Base-by-base conservation (phyloP, 2,113 vertebrate species). In the Sinocyclocheilus anophthalmus region DNA sequence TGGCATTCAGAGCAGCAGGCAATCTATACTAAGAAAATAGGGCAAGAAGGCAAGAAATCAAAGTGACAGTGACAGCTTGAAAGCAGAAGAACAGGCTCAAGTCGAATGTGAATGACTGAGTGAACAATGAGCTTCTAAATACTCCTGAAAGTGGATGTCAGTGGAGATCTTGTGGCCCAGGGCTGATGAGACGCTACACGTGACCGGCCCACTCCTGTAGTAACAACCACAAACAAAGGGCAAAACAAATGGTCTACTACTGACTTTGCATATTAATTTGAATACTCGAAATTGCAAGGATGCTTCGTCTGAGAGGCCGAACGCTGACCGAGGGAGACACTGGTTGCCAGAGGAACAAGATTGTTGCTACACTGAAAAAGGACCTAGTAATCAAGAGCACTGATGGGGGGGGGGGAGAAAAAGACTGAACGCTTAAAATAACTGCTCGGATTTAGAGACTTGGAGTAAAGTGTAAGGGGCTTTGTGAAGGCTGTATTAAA, bases 251-350 rank as follows among this genome's bases (percentile, higher is more conserved):
- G 63, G 55, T 42, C 55, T 50, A 53, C 42, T 61, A 70, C 72
- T 69, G 76, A 76, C 69, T 87, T 87, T 87, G 85, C 80, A 85
- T 88, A 45, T 63, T 87, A 13, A 70, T 90, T 85, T 87, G 72
- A 87, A 78, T 88, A 87, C 30, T 81, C 53, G 78, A 86, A 83
- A 83, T 67, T 69, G 33, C 45, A 69, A 42, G 30, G 33, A 26
- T 18, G 59, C 53, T 75, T 37, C 10, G 26, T 65, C 18, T 59
- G 1, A 69, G 42, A 73, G 6, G 63, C 33, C 4, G 3, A 20
- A 39, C 70, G 42, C 63, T 48, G 30, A 83, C 63, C 12, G 55
- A 37, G 10, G 65, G 76, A 87, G 61, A n/a, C 48, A 48, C 24
- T 37, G 84, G 63, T 69, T 83, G 80, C 72, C 65, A 87, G 14